Base-by-base conservation (phyloP, 2,888 invertebrate species). In the Isoperla grammatica region DNA sequence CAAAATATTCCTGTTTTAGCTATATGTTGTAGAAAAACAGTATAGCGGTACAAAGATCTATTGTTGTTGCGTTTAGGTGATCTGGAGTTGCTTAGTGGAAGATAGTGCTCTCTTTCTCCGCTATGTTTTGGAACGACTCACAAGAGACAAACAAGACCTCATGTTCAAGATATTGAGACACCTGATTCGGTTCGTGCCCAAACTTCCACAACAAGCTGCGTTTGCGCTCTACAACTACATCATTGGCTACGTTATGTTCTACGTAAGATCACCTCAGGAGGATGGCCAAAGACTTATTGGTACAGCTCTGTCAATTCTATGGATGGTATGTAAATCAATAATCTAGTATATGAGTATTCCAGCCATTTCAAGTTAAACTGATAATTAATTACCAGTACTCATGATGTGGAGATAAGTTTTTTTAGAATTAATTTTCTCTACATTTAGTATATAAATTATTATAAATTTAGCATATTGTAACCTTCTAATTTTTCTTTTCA, bases 231-330 rank as follows among this genome's bases (percentile, higher is more conserved):
- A 98, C 75, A 99, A 99, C 78, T 98, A 99, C 70, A 90, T 99
- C 68, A 98, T 99, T 67, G 99, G 99, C 1, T 99, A 96, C 71
- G 93, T 99, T 2, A 99, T 99, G 98, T 99, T 97, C 77, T 98
- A 98, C 71, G 97, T 98, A 1, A 80, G 99, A 57, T 90, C 95
- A 11, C 95, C 98, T 0, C 93, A 95, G 70, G 97, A 98, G 71
- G 91, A 93, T 49, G 95, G 95, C 0, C 95, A 96, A 70, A 89
- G 94, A 67, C 83, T 95, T 48, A 94, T 98, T 63, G 95, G 95
- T 6, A 90, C 95, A 15, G 98, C 98, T 0, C 78, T 99, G 1
- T 95, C 96, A 0, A 85, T 99, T 58, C 77, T 98, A 1, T 98
- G 98, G 96, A 94, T 96, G 90, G 95, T 90, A 73, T 74, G 75